Percentiles rank a stretch among this genome's conserved stretches.
Evolutionary conservation across 1,140 invertebrate genomes (phyloP).

Genomic region (Neodiprion pinetum): DNA sequence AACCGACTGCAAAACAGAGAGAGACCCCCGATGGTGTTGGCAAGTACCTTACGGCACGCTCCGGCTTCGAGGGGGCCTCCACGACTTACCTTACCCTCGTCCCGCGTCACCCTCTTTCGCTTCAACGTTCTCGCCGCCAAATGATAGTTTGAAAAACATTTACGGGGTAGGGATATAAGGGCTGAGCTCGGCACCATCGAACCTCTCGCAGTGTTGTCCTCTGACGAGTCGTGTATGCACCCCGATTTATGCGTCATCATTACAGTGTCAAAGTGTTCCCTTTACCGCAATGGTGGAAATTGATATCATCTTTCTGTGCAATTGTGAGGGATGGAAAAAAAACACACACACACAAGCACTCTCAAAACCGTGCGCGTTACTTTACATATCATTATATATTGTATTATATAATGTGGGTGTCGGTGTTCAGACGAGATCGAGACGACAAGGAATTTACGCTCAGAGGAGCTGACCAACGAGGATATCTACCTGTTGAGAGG

Average conservation of each 20-base stretch:
- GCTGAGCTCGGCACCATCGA: no score
- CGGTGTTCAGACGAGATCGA: conserved; percentile 50
- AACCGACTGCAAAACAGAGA: conserved; percentile 87
- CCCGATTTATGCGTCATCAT: no score
- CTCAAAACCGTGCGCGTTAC: conserved; percentile 1
- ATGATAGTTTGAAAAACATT: neutral
- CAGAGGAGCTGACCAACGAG: conserved; percentile 39
- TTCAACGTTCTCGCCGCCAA: neutral
- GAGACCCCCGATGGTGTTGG: conserved; percentile 71
- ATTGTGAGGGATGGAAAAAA: neutral
- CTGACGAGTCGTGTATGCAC: no score
- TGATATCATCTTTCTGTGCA: neutral
- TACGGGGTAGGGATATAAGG: neutral
- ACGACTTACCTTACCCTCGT: conserved; percentile 51
- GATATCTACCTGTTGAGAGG: conserved; percentile 89
- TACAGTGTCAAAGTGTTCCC: no score
- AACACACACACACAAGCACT: neutral
- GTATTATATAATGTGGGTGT: conserved; percentile 29
- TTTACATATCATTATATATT: neutral
- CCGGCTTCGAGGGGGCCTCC: conserved; percentile 59
- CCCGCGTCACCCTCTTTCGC: neutral
- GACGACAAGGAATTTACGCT: conserved; percentile 47
- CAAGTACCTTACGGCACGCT: conserved; percentile 68
- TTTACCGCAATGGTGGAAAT: neutral
- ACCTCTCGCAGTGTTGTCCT: neutral